Percentiles rank a stretch among this genome's conserved stretches.
Evolutionary conservation across 1,140 invertebrate species (phyloP).

Genomic region (Papilio polyxenes): DNA sequence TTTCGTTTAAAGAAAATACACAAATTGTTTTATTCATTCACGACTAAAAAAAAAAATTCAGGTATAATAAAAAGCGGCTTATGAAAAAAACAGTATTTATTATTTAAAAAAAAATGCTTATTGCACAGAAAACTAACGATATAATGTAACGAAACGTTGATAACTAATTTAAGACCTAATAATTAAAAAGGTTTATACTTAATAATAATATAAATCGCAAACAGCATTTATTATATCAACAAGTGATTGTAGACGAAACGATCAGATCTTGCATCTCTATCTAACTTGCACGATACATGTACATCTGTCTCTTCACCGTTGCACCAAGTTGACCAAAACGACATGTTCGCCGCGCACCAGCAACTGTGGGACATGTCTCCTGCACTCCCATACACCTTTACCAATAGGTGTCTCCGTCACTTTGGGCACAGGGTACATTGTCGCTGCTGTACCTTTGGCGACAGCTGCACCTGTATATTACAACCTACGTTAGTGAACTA

Average conservation of each 20-base stretch:
- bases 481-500: not conserved
- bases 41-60: too few relatives aligned
- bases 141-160: not conserved
- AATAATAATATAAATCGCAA: not conserved
- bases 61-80: not conserved
- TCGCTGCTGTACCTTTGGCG: slow-evolving; percentile 75
- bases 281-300: not conserved
- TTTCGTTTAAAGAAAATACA: not conserved
- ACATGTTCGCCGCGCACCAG: slow-evolving; percentile 93
- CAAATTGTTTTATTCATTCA: too few relatives aligned
- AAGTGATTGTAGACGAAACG: too few relatives aligned
- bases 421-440: slow-evolving; percentile 75
- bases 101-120: not conserved
- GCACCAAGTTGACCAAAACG: slow-evolving; percentile 81
- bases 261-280: not conserved
- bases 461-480: slow-evolving; percentile 71
- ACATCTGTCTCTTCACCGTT: slow-evolving; percentile 45
- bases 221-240: too few relatives aligned
- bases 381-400: slow-evolving; percentile 85
- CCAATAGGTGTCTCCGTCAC: slow-evolving; percentile 81
- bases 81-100: not conserved
- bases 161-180: not conserved
- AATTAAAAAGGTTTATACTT: not conserved
- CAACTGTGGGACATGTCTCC: slow-evolving; percentile 88
- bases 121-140: not conserved